Percentiles rank a stretch among this genome's conserved stretches.
Conservation (phyloP, 2,888 invertebrate species). For the Amblyjoppa proteus region DNA sequence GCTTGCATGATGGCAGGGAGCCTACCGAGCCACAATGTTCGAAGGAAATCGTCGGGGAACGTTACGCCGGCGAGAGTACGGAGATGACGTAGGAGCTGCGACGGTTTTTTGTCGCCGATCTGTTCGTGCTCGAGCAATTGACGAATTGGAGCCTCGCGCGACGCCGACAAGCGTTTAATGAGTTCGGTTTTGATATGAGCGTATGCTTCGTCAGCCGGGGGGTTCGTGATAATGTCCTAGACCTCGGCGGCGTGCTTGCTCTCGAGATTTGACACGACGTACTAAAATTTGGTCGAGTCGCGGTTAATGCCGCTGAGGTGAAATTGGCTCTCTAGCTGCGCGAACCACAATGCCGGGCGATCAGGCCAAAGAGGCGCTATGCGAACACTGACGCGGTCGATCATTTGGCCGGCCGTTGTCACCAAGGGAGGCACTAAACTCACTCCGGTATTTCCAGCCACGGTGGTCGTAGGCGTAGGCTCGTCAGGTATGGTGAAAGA, state of each 20-base stretch:
- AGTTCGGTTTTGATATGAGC: conserved; percentile 74
- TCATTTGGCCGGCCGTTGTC: background rate
- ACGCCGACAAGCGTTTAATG: conserved; percentile 67
- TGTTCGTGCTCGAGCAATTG: conserved; percentile 66
- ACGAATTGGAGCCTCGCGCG: conserved; percentile 58
- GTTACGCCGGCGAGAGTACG: conserved; percentile 62
- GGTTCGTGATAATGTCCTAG: conserved; percentile 70
- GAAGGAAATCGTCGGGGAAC: background rate
- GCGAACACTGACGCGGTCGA: conserved; percentile 46
- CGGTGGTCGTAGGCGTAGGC: background rate
- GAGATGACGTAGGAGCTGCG: conserved; percentile 74
- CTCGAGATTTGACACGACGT: conserved; percentile 69
- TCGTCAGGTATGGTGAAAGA: background rate
- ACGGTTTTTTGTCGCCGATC: conserved; percentile 69
- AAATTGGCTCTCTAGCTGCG: conserved; percentile 75
- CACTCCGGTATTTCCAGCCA: background rate
- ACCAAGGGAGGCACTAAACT: background rate
- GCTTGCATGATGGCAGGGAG: conserved; percentile 21
- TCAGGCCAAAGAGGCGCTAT: conserved; percentile 73
- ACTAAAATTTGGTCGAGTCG: conserved; percentile 71
- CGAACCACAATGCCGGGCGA: conserved; percentile 76
- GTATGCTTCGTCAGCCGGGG: conserved; percentile 68
- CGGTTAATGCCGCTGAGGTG: conserved; percentile 63
- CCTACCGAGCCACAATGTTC: conserved; percentile 18
- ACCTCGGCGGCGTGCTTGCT: conserved; percentile 70